phyloP scores from a whole-genome alignment of 2,113 vertebrate genomes.

The Calidris pygmaea region DNA sequence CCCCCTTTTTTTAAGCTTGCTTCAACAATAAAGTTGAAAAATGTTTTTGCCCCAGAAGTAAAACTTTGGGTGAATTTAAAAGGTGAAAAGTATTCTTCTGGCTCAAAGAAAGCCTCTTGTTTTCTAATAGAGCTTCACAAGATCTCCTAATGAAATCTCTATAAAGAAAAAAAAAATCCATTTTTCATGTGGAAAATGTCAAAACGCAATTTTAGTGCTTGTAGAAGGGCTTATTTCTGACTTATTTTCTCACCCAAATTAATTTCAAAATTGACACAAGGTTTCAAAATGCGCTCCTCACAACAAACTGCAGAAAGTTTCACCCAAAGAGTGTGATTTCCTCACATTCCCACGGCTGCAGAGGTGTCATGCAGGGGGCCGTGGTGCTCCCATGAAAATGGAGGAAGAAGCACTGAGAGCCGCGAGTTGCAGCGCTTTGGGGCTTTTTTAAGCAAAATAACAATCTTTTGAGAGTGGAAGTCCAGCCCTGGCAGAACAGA shows the following conservation, averaged over 20 bases:
- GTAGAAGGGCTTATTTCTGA: not conserved
- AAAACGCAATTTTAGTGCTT: not conserved
- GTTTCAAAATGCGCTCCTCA: not conserved
- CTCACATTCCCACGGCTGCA: fast-evolving
- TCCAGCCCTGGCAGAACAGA: conserved; percentile 54
- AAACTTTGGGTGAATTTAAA: not conserved
- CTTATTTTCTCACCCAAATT: not conserved
- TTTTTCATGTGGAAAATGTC: not conserved
- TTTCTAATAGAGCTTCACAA: not conserved
- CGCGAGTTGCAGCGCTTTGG: not conserved
- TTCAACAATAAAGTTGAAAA: not conserved
- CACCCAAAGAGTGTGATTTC: not conserved
- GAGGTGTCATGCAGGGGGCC: not conserved
- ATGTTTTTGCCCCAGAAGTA: not conserved
- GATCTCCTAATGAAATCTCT: not conserved
- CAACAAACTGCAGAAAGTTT: not conserved
- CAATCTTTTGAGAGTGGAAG: conserved; percentile 20
- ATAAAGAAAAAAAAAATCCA: not conserved
- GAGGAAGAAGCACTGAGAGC: not conserved
- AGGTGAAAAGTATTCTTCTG: not conserved
- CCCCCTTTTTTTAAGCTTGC: not conserved
- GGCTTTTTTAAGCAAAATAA: conserved; percentile 17
- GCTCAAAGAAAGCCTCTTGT: not conserved
- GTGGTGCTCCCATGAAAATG: not conserved
- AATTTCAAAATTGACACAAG: not conserved